Percentiles rank a stretch among this genome's conserved stretches.
These are phyloP conservation scores for Periplaneta americana DNA, from an alignment of 1,140 invertebrate species.

Conservation along the genomic window DNA sequence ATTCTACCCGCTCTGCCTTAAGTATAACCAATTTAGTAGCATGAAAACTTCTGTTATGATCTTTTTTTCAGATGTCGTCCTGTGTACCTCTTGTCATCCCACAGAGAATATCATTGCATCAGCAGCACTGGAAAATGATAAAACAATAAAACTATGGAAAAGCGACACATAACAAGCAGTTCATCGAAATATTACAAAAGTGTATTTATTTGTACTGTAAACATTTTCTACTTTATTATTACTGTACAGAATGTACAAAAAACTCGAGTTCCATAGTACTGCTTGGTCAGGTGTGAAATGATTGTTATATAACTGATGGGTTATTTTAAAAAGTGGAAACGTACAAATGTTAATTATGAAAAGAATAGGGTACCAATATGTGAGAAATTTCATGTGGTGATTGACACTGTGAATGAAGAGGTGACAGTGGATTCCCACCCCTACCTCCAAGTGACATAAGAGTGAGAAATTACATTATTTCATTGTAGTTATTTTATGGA, in stretches of 20 bases:
- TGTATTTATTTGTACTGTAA: background rate
- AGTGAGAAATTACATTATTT: too few relatives aligned
- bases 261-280: background rate
- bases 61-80: constrained; percentile 78
- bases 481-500: too few relatives aligned
- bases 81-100: constrained; percentile 97
- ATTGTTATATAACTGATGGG: background rate
- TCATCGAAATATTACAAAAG: too few relatives aligned
- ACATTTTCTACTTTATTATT: background rate
- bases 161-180: constrained; percentile 79
- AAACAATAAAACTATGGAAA: constrained; percentile 98
- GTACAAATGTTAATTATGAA: background rate
- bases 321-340: background rate
- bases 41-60: background rate
- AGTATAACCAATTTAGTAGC: too few relatives aligned
- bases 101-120: constrained; percentile 99
- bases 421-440: too few relatives aligned
- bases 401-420: too few relatives aligned
- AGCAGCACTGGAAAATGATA: constrained; percentile 96
- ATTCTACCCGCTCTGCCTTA: too few relatives aligned
- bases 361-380: too few relatives aligned
- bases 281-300: background rate
- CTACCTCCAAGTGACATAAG: too few relatives aligned
- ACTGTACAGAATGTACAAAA: background rate
- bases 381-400: too few relatives aligned